Evolutionary conservation across 2,797 vertebrate genomes (phyloP), one percentile per base, ranked within the genome.

Genomic region (Siniperca undulata): DNA sequence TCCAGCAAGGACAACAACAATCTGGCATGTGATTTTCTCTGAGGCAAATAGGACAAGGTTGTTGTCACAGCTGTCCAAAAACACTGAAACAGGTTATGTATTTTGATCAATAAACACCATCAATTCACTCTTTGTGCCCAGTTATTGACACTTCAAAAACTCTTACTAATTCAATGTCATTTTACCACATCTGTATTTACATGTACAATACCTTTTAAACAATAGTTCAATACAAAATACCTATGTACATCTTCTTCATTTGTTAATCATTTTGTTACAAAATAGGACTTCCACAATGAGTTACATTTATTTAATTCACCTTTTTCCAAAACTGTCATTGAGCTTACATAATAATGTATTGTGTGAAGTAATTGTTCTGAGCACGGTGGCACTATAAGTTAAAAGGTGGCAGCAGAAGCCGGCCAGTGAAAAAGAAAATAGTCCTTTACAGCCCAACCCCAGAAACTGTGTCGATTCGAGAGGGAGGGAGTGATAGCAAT

Each of bases 181-280:
- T 93, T 92, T 44, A 92, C 91, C 93, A 93, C 91, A 83, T 93
- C 88, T 94, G 92, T 97, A 97, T 97, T 93, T 94, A 93, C 94
- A 95, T 81, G 95, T 97, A 98, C 97, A 96, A 93, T 84, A 94
- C 88, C 94, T 95, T 95, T 95, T 90, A 96, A 96, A 97, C 95
- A 96, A 93, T 93, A 95, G 86, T 94, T 96, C 95, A 93, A 97
- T 98, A 98, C 95, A 99, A 98, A 99, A 98, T 98, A 97, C 94
- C 91, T 97, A 97, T 98, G 94, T 98, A 98, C 97, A 98, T 94
- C 89, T 95, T 96, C 81, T 95, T 92, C 90, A 96, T 97, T 87
- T 96, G 96, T 96, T 97, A 96, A 95, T 97, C 90, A 96, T 96
- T 96, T 96, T 97, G 94, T 98, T 98, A 97, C 95, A 99, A 99